Conservation (phyloP, 2,888 invertebrate genomes). For the Lissonota sp. region DNA sequence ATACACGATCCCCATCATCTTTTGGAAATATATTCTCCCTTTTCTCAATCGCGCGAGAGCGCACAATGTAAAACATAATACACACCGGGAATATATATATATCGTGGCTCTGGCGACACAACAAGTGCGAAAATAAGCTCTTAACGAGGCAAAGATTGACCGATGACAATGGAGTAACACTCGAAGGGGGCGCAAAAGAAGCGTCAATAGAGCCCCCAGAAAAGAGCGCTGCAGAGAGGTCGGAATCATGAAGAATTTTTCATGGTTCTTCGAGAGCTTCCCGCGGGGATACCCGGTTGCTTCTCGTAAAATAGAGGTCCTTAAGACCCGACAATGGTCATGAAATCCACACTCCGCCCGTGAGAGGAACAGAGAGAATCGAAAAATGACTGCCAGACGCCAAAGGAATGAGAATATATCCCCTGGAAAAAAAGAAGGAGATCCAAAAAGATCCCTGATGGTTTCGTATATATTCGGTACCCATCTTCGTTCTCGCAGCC, state of each 20-base stretch:
- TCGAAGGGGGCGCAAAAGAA: slow-evolving; percentile 65
- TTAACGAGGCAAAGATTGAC: slow-evolving; percentile 84
- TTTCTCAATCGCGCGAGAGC: neutral
- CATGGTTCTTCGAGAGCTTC: slow-evolving; percentile 48
- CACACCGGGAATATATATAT: neutral
- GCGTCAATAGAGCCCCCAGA: neutral
- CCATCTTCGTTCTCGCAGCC: neutral
- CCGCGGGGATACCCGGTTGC: slow-evolving; percentile 73
- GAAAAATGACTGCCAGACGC: neutral
- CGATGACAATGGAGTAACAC: slow-evolving; percentile 76
- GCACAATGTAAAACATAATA: slow-evolving; percentile 27
- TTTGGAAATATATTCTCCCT: too few relatives aligned
- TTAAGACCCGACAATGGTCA: slow-evolving; percentile 75
- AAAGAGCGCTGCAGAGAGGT: neutral
- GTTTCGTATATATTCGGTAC: too few relatives aligned
- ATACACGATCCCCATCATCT: neutral
- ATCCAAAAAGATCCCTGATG: too few relatives aligned
- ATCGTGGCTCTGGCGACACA: slow-evolving; percentile 60
- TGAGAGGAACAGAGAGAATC: neutral
- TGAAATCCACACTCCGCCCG: slow-evolving; percentile 79
- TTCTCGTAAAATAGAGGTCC: slow-evolving; percentile 73
- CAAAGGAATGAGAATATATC: neutral
- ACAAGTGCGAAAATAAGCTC: slow-evolving; percentile 83
- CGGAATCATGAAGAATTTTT: slow-evolving; percentile 18
- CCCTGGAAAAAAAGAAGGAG: too few relatives aligned